Percentiles rank a stretch among this genome's conserved stretches.
These are phyloP conservation scores for Chaunax sp. DNA, from an alignment of 2,797 vertebrate genomes.

Conservation along the genomic window DNA sequence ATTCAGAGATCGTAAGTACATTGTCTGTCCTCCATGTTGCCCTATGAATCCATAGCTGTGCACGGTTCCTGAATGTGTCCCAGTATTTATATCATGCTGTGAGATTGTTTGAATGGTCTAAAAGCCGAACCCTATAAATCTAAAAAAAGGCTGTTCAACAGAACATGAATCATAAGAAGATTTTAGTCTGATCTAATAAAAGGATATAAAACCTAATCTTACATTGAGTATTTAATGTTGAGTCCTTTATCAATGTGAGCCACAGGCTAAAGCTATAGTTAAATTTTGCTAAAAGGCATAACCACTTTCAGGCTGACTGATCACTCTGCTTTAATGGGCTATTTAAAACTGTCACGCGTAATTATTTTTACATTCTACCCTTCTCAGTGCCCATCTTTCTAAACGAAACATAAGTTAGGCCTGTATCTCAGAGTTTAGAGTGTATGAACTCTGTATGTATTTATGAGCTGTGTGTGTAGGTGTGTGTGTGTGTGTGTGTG, in stretches of 20 bases:
- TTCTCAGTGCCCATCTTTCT: constrained; percentile 26
- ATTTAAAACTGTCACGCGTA: constrained; percentile 57
- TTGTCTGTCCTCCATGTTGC: constrained; percentile 1
- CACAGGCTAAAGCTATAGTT: constrained; percentile 40
- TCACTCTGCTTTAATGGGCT: constrained; percentile 56
- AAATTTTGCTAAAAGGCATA: constrained; percentile 48
- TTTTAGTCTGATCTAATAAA: constrained; percentile 46
- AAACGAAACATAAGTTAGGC: constrained; percentile 8
- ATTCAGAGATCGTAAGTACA: constrained; percentile 79
- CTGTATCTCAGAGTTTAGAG: constrained; percentile 25
- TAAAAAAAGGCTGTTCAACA: constrained; percentile 21
- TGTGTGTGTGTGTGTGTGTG: too few relatives aligned
- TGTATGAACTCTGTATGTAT: constrained; percentile 28
- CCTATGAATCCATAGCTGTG: constrained; percentile 14
- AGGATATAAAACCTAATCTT: constrained; percentile 46
- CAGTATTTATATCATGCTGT: constrained; percentile 20
- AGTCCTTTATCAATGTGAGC: constrained; percentile 53
- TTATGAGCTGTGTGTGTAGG: too few relatives aligned
- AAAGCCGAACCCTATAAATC: constrained; percentile 15
- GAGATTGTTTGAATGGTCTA: constrained; percentile 9
- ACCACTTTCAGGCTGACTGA: constrained; percentile 47
- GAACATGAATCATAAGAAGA: constrained; percentile 14
- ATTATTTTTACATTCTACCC: constrained; percentile 53
- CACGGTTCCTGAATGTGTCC: background rate
- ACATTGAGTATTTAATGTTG: constrained; percentile 44